phyloP scores from a whole-genome alignment of 2,888 invertebrate genomes.

The Lordiphosa andalusiaca region DNA sequence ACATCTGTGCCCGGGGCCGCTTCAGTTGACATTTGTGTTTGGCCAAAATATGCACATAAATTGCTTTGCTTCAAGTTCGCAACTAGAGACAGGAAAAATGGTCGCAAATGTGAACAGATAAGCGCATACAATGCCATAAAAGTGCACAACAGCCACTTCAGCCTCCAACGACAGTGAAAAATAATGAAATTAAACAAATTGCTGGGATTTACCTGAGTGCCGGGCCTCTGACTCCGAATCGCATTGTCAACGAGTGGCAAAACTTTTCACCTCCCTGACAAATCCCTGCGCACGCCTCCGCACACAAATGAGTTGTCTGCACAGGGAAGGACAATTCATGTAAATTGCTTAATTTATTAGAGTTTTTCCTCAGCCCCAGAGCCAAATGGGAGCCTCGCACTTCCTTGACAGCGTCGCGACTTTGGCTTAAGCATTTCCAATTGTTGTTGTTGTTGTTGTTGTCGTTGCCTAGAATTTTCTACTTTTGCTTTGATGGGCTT shows the following conservation, averaged over 20 bases:
- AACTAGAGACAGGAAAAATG: slow-evolving; percentile 21
- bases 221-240: slow-evolving; percentile 34
- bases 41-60: slow-evolving; percentile 70
- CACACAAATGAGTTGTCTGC: slow-evolving; percentile 70
- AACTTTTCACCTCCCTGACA: slow-evolving; percentile 45
- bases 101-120: slow-evolving; percentile 61
- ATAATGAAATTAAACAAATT: slow-evolving; percentile 66
- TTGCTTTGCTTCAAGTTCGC: slow-evolving; percentile 37
- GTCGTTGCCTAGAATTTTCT: slow-evolving; percentile 60
- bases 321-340: slow-evolving; percentile 72
- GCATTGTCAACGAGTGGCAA: slow-evolving; percentile 55
- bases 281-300: slow-evolving; percentile 43
- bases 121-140: slow-evolving; percentile 35
- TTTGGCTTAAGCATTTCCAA: slow-evolving; percentile 68
- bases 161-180: slow-evolving; percentile 31
- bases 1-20: slow-evolving; percentile 7
- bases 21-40: slow-evolving; percentile 45
- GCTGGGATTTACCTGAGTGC: slow-evolving; percentile 41
- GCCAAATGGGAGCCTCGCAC: slow-evolving; percentile 40
- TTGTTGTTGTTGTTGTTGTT: slow-evolving; percentile 43
- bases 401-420: slow-evolving; percentile 71
- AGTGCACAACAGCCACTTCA: slow-evolving; percentile 32
- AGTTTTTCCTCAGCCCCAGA: slow-evolving; percentile 51
- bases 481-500: slow-evolving; percentile 56
- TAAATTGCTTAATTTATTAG: slow-evolving; percentile 75